Evolutionary conservation across 2,888 invertebrate genomes (phyloP), one percentile per base, ranked within the genome.

Genomic region (Drosophila niveifrons): DNA sequence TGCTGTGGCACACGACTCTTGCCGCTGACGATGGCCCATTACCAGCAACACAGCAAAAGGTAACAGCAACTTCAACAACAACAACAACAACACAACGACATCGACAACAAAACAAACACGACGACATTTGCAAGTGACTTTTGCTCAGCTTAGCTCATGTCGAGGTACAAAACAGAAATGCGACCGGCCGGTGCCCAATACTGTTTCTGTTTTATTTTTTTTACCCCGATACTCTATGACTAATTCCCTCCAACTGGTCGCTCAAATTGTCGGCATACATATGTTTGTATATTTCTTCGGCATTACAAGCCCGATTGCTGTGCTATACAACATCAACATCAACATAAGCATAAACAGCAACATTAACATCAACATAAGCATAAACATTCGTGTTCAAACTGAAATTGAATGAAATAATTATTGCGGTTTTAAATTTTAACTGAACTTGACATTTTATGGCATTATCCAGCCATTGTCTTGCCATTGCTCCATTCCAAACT

Each of bases 331-430:
- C 31, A 50, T 34, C 13, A 31, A 31, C 31, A 36, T 7, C 52
- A 57, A 50, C 64, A 57, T 31, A 43, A 43, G n/a, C 73, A 66
- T 70, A 56, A 72, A 36, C n/a, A 36, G 11, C 11, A 4, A 10
- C 34, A 34, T 34, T 11, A 34, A 72, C 70, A 71, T 55, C 43
- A 66, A 57, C 61, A 68, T 73, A 39, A 72, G 46, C 72, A 79
- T 78, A 81, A 82, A 82, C 69, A 87, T 82, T 85, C 69, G 65
- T 80, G 86, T 80, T 82, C 80, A 70, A 84, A 75, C 80, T 71
- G 69, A 88, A 82, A 75, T 78, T 75, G 89, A 78, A 82, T 87
- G 82, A 84, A 83, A 86, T 86, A 85, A 86, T 85, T 86, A 81
- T 83, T 58, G 66, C 67, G 79, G 67, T 75, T 52, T 74, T 71